Evolutionary conservation across 30 jellyfish, hydroid and myxozoan species (phyloP), one percentile per base, ranked within the genome.

Genomic region (Clytia hemisphaerica): DNA sequence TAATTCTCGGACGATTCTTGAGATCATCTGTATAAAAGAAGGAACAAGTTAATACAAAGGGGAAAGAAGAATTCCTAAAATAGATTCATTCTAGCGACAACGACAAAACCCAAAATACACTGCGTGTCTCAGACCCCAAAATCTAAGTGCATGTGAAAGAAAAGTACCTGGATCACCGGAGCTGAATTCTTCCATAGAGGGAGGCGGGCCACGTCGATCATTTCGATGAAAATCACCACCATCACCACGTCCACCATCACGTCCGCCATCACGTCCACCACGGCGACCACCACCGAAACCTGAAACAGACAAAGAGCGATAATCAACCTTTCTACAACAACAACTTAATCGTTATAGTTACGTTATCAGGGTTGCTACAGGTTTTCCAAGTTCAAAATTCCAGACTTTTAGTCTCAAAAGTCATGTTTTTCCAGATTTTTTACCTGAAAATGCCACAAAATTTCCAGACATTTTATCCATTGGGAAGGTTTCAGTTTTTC

Each of bases 1-100:
- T 91, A 34, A 91, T 55, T 57, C 60, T 71, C 21, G 99, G 99
- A 35, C 99, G 85, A 49, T 77, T 54, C 3, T 86, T 77, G 29
- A 70, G 61, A 5, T 91, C 99, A 44, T 57, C 99, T 91, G 63
- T 4, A 51, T 15, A 46, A 54, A 31, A 34, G 18, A 36, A 73
- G 26, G 15, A 6, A 21, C 9, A 40, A 30, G 25, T 16, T 68
- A 44, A 10, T 19, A 60, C 22, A 0, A 53, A 53, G 12, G 14
- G 14, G 18, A 42, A 42, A 42, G 19, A 21, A 42, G 19, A 42
- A 42, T 42, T n/a, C n/a, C n/a, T n/a, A n/a, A n/a, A n/a, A n/a
- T n/a, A n/a, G 7, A 51, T 51, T 51, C 12, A 7, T 51, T 14
- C 29, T 7, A 21, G 22, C 37, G 29, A 29, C 37, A 63, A 42